Evolutionary conservation across 1,140 invertebrate species (phyloP).

Genomic region (Nomia melanderi): DNA sequence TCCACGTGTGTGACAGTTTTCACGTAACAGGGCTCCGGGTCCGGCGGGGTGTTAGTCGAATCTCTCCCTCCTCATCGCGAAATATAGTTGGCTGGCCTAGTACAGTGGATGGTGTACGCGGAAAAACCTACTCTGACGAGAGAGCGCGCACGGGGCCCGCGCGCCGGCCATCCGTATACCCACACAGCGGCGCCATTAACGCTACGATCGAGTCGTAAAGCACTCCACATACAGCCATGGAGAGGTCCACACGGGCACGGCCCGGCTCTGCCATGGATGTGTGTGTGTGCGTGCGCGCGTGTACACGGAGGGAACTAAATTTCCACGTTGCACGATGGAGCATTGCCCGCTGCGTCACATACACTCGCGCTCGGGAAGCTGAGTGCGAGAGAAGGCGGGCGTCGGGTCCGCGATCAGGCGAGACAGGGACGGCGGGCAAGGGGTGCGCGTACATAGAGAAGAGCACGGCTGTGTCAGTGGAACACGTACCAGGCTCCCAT

Average conservation of each 20-base stretch:
- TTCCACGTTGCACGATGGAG: conserved; percentile 67
- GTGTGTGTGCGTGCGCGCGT: background rate
- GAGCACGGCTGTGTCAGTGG: background rate
- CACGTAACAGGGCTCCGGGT: background rate
- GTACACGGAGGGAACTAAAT: conserved; percentile 60
- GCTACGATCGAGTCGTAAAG: conserved; percentile 55
- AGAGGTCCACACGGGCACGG: conserved; percentile 12
- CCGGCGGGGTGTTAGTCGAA: conserved; percentile 29
- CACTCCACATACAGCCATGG: conserved; percentile 40
- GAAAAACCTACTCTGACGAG: conserved; percentile 38
- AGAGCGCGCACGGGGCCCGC: background rate
- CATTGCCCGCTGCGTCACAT: conserved; percentile 67
- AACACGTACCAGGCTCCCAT: background rate
- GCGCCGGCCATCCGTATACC: conserved; percentile 2
- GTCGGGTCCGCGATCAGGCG: background rate
- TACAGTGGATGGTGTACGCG: conserved; percentile 41
- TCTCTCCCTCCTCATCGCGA: conserved; percentile 26
- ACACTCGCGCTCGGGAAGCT: conserved; percentile 34
- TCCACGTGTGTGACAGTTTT: too few relatives aligned
- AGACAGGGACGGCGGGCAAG: background rate
- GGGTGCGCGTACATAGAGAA: conserved; percentile 25
- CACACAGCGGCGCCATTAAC: conserved; percentile 43
- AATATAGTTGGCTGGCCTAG: conserved; percentile 45
- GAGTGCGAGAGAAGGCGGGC: background rate
- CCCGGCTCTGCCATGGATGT: background rate